Percentiles rank a stretch among this genome's conserved stretches.
Conservation (phyloP, 2,888 invertebrate genomes). For the Allolobophora icterica region DNA sequence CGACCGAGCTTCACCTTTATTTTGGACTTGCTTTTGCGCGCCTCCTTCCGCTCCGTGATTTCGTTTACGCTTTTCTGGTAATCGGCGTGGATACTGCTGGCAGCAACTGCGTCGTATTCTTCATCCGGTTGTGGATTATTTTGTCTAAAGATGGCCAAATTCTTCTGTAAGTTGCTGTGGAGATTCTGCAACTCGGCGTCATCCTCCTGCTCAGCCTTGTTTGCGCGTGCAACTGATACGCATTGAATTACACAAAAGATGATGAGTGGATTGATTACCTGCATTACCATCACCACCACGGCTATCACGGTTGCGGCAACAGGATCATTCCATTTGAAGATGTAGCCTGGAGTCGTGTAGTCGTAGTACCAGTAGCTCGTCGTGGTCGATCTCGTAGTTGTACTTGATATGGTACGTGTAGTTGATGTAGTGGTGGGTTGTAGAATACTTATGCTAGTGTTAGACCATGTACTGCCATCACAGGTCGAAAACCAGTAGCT, state of each 20-base stretch:
- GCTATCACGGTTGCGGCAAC: not conserved
- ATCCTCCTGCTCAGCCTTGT: not conserved
- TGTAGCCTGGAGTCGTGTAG: not conserved
- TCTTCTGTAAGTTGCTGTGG: not conserved
- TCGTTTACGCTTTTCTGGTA: not conserved
- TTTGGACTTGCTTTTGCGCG: not conserved
- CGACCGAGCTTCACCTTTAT: not conserved
- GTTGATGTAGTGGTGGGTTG: not conserved
- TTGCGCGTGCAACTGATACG: not conserved
- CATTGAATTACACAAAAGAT: not conserved
- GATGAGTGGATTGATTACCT: not conserved
- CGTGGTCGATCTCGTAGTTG: conserved; percentile 11
- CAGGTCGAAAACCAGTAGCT: not conserved
- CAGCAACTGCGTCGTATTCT: not conserved
- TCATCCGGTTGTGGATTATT: not conserved
- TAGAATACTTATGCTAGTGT: too few relatives aligned
- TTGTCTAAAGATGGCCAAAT: not conserved
- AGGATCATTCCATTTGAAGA: not conserved
- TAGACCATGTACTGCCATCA: not conserved
- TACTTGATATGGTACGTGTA: too few relatives aligned
- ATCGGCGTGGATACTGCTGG: not conserved
- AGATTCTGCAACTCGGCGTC: not conserved
- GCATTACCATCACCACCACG: not conserved
- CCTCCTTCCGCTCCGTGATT: not conserved
- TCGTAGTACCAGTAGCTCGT: not conserved